Evolutionary conservation across 2,797 vertebrate genomes (phyloP), one percentile per base, ranked within the genome.

Genomic region (Pyrocephalus nanus): DNA sequence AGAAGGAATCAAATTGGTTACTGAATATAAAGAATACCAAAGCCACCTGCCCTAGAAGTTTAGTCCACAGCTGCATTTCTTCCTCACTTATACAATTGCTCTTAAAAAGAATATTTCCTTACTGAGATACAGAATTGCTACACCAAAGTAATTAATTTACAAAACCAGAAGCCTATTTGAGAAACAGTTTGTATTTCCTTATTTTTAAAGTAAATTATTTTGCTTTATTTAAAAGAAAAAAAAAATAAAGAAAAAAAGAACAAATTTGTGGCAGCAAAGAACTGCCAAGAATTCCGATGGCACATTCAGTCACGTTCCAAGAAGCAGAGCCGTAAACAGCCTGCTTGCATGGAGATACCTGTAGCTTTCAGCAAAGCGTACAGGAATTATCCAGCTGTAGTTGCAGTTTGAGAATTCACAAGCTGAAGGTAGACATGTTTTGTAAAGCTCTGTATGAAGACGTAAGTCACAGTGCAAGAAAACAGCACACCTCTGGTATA

Each of bases 331-430:
- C 0, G 0, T 45, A 84, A 90, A 88, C 8, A 90, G 54, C n/a
- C 73, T 43, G 30, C 11, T 23, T 47, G 42, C 76, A 32, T 11
- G 58, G 69, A 79, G 54, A 26, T 86, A 95, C 92, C 95, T 95
- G 94, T 95, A 81, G 94, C 93, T 93, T 75, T 75, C 79, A 66
- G 88, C 40, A 81, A 54, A 77, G 18, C 53, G 36, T 1, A 74
- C 29, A 65, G 62, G 47, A 88, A 92, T 87, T 14, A 84, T 38
- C 51, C 38, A 66, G 43, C 42, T 83, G 72, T 9, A 67, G 27
- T 4, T 50, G 20, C 85, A 78, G n/a, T 15, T 12, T 18, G 22
- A 72, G 8, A 88, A 90, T 73, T 69, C 55, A 32, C 18, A 82
- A n/a, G 4, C 29, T 73, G n/a, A 69, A 62, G 53, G 27, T 15